These are phyloP conservation scores for Mimachlamys varia DNA, from an alignment of 2,888 invertebrate genomes.

Conservation along the genomic window DNA sequence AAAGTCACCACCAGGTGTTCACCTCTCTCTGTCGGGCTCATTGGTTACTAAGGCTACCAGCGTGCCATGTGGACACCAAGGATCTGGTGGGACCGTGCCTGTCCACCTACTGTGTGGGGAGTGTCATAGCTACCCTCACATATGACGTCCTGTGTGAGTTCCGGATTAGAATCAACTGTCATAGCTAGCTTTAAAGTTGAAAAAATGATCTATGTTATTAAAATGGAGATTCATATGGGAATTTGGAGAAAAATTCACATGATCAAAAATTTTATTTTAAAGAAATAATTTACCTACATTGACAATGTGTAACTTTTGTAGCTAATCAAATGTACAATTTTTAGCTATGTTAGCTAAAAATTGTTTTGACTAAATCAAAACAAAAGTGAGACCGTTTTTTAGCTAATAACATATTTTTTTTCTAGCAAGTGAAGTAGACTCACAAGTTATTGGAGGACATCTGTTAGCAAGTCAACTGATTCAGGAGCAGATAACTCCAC, in stretches of 20 bases:
- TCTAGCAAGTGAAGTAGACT: conserved; percentile 60
- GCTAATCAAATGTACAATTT: no score
- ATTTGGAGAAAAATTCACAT: background rate
- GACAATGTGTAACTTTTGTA: no score
- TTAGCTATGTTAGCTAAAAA: no score
- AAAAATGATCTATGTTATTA: background rate
- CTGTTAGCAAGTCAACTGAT: conserved; percentile 59
- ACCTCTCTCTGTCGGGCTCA: conserved; percentile 63
- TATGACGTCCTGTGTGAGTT: conserved; percentile 60
- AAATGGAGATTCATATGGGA: background rate
- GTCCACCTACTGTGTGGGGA: conserved; percentile 68
- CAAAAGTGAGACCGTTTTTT: background rate
- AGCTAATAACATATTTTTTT: conserved; percentile 14
- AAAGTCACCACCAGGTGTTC: conserved; percentile 66
- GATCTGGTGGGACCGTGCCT: conserved; percentile 67
- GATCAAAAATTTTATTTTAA: background rate
- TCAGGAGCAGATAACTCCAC: conserved; percentile 44
- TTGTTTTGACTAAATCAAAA: no score
- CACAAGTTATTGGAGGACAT: conserved; percentile 72
- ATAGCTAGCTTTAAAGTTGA: background rate
- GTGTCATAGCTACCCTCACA: conserved; percentile 58
- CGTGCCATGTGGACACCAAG: conserved; percentile 45
- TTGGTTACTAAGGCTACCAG: conserved; percentile 61
- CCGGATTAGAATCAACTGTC: background rate
- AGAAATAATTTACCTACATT: no score